Evolutionary conservation across 1,140 invertebrate species (phyloP).

Genomic region (Drosophila subpulchrella): DNA sequence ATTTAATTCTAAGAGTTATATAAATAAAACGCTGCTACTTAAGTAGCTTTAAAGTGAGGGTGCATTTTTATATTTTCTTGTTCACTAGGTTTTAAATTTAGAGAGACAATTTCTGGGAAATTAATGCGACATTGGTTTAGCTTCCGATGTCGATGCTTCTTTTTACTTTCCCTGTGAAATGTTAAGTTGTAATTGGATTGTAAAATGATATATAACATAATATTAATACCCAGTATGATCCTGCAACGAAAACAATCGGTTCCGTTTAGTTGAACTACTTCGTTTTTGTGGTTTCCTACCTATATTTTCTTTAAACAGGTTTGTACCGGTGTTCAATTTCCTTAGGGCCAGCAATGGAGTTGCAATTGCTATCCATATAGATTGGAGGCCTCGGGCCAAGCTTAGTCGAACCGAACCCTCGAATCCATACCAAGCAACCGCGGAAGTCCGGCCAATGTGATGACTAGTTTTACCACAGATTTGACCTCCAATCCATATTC

Average conservation of each 20-base stretch:
- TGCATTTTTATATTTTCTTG: not conserved
- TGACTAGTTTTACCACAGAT: not conserved
- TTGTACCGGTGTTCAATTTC: not conserved
- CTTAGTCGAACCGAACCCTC: not conserved
- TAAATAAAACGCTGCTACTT: too few relatives aligned
- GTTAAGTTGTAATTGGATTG: not conserved
- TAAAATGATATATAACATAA: not conserved
- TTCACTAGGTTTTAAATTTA: not conserved
- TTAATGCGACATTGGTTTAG: too few relatives aligned
- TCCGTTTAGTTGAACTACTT: not conserved
- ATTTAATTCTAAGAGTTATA: too few relatives aligned
- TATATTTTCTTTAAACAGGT: not conserved
- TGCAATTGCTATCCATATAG: conserved; percentile 3
- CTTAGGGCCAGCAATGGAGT: not conserved
- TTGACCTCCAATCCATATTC: not conserved
- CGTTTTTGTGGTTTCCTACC: conserved; percentile 1
- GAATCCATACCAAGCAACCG: conserved; percentile 8
- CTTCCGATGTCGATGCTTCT: not conserved
- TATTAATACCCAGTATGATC: not conserved
- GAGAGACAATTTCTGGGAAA: not conserved
- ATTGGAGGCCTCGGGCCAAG: not conserved
- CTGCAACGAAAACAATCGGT: not conserved
- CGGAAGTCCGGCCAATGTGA: not conserved
- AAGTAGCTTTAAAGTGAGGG: too few relatives aligned
- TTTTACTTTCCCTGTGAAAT: not conserved